Base-by-base conservation (phyloP, 2,797 vertebrate genomes). In the Acanthurus lineatus region DNA sequence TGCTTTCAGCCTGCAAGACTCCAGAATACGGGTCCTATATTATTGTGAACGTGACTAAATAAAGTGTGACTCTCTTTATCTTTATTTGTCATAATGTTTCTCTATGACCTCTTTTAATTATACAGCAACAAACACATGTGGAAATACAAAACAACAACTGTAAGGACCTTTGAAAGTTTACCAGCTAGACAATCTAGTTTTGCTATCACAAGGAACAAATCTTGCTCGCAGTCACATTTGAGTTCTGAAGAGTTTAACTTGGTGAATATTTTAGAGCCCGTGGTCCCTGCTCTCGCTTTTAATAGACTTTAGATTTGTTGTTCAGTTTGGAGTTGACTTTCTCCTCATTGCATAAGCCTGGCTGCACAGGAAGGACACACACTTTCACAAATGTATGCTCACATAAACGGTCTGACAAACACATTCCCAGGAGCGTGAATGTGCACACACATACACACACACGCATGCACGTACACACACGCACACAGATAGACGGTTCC, bases 341-440 rank as follows among this genome's bases (percentile, higher is more conserved):
- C 87, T 76, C 58, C 70, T 69, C 38, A 59, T 90, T 91, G 86
- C 86, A 40, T 90, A 87, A 91, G 88, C 78, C 75, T 47, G 75
- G 61, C 75, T 53, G 28, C 80, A 75, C 73, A 76, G 19, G 52
- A 17, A 64, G 45, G 85, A 83, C 58, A 48, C 79, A 84, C 74
- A 71, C 54, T 73, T 70, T 70, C 28, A 32, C 28, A 65, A 71
- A 74, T 82, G 35, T 66, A 54, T 56, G 16, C 64, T 75, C 51
- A 19, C 69, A 73, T 48, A 70, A 71, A 71, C 61, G 14, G 49
- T 25, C 83, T 60, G 69, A 76, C 11, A 86, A 62, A 73, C 47
- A 40, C 56, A 45, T 15, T 65, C 54, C 69, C 32, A 49, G 12
- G 62, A 65, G 57, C 47, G 22, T 12, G 40, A 14, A 35, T 28